These are phyloP conservation scores for Neotragus moschatus DNA, from an alignment of 2,113 vertebrate species.

Conservation along the genomic window DNA sequence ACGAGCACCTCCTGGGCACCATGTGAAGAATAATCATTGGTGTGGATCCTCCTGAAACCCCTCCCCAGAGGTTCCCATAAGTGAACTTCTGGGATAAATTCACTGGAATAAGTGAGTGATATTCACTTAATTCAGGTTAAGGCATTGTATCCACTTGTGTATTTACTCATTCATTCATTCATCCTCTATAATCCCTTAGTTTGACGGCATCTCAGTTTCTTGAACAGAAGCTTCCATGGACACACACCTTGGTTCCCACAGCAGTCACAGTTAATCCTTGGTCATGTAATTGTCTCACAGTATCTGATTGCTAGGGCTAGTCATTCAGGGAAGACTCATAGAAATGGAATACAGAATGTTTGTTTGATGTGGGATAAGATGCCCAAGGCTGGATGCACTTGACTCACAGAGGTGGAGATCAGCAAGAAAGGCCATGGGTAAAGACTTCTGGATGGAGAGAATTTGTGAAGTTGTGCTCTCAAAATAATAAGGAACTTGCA, in stretches of 20 bases:
- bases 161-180: background rate
- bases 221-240: background rate
- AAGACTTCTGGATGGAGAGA: accelerated
- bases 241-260: background rate
- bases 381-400: accelerated
- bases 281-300: background rate
- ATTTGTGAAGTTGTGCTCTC: background rate
- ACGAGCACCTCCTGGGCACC: too few relatives aligned
- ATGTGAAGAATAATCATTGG: background rate
- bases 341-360: background rate
- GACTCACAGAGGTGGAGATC: background rate
- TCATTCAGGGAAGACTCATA: background rate
- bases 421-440: background rate
- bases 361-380: background rate
- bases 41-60: background rate
- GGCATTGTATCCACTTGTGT: background rate
- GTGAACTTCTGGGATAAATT: too few relatives aligned
- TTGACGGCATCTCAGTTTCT: background rate
- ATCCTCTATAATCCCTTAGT: background rate
- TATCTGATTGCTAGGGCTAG: background rate
- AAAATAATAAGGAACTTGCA: background rate
- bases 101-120: background rate
- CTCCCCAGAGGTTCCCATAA: background rate
- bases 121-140: background rate
- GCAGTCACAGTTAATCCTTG: background rate